A percentile compares a stretch with the other conserved stretches of the same genome.
Conservation (phyloP, 2,888 invertebrate species). For the Drosophila buzzatii region DNA sequence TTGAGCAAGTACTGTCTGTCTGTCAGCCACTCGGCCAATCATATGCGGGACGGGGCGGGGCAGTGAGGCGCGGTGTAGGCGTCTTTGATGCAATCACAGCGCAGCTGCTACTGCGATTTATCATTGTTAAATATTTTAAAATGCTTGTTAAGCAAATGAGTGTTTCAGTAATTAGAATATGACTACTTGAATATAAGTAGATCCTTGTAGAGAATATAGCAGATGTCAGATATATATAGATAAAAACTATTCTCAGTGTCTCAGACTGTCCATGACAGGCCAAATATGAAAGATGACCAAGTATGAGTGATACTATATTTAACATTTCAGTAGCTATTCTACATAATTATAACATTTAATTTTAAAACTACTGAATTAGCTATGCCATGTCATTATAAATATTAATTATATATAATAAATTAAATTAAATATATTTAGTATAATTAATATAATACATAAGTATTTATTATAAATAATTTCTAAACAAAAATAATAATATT, state of each 20-base stretch:
- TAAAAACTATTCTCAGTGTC: too few relatives aligned
- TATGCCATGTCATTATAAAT: neutral
- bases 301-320: neutral
- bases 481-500: too few relatives aligned
- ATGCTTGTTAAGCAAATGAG: too few relatives aligned
- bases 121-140: neutral
- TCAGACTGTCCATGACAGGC: too few relatives aligned
- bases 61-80: neutral
- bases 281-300: neutral
- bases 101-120: slow-evolving; percentile 4
- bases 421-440: too few relatives aligned
- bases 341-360: neutral
- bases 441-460: too few relatives aligned
- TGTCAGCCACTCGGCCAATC: slow-evolving; percentile 24
- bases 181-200: neutral
- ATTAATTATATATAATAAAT: neutral
- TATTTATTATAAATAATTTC: too few relatives aligned
- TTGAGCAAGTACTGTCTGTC: slow-evolving; percentile 55
- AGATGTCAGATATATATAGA: neutral
- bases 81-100: neutral
- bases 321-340: neutral
- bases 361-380: neutral
- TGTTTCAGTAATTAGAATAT: neutral
- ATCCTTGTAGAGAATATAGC: neutral
- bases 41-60: neutral